These are phyloP conservation scores for Mormyrus lacerda DNA, from an alignment of 2,113 vertebrate species.

Conservation along the genomic window DNA sequence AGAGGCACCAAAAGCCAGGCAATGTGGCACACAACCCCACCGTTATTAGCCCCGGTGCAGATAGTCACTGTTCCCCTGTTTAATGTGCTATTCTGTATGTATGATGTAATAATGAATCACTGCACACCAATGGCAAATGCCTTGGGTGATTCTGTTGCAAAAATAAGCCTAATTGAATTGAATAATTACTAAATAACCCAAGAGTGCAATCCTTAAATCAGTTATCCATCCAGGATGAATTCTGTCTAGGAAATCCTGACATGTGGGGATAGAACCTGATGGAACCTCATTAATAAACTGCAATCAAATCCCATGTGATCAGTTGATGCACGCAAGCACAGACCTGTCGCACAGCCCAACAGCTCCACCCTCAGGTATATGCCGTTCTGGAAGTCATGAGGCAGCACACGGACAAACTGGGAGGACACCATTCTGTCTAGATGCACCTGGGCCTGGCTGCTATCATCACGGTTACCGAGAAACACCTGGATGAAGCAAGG, in stretches of 20 bases:
- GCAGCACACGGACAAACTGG: conserved; percentile 66
- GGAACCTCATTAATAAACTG: background rate
- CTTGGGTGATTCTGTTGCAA: background rate
- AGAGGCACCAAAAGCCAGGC: conserved; percentile 51
- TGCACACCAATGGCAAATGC: background rate
- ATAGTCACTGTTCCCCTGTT: conserved; percentile 31
- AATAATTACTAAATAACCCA: background rate
- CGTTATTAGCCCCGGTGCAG: too few relatives aligned
- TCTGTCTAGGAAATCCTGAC: background rate
- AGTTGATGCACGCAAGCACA: background rate
- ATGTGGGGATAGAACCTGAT: background rate
- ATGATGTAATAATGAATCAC: background rate
- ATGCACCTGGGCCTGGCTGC: conserved; percentile 40
- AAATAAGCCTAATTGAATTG: background rate
- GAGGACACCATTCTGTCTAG: conserved; percentile 65
- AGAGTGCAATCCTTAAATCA: background rate
- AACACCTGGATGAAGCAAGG: conserved; percentile 54
- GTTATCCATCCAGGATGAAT: background rate
- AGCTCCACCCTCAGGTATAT: conserved; percentile 67
- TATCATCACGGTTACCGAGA: conserved; percentile 51
- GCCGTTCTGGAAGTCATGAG: conserved; percentile 55
- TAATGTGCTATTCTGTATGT: background rate
- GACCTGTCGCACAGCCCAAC: conserved; percentile 74
- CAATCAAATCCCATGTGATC: background rate
- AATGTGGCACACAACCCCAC: background rate